Base-by-base conservation (phyloP, 2,113 vertebrate genomes). In the Aix galericulata region DNA sequence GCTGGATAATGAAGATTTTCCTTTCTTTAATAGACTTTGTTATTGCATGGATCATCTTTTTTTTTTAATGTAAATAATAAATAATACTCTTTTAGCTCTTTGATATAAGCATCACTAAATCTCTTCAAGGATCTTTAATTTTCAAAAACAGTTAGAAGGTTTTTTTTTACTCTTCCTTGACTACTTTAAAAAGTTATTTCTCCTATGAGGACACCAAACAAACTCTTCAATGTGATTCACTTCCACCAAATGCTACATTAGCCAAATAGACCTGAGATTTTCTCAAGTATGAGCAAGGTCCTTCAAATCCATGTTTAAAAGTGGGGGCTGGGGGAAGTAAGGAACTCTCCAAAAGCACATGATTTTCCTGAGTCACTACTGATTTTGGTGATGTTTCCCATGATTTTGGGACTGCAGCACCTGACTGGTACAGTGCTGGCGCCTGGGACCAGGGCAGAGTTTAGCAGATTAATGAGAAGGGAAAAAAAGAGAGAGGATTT, bases 401-500 rank as follows among this genome's bases (percentile, higher is more conserved):
- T 38, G 9, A 8, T 52, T 25, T 18, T 5, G 50, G 48, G 32
- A 18, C 31, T 14, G 20, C 36, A 72, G 26, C 14, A 44, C 34
- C n/a, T 52, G 68, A 8, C 20, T 21, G 8, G 18, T 13, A 32
- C 20, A 21, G 29, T 22, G 40, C 15, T 69, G n/a, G 59, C 23
- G 12, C 1, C 59, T 59, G 4, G 0, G 63, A 9, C 6, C 44
- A 58, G 38, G 0, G 8, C 38, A 50, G 79, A 59, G 27, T n/a
- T 86, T 42, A 56, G 56, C 46, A 78, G 86, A 81, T 80, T 89
- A 89, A 93, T 60, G 69, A 32, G 32, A 26, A 11, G 40, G 36
- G 17, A 6, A 29, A 20, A 20, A 34, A 20, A 13, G 58, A 20
- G 74, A 89, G 60, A 82, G 80, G 92, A 94, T 93, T 93, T 95